Evolutionary conservation across 2,797 vertebrate genomes (phyloP).

Genomic region (Acanthurus lineatus): DNA sequence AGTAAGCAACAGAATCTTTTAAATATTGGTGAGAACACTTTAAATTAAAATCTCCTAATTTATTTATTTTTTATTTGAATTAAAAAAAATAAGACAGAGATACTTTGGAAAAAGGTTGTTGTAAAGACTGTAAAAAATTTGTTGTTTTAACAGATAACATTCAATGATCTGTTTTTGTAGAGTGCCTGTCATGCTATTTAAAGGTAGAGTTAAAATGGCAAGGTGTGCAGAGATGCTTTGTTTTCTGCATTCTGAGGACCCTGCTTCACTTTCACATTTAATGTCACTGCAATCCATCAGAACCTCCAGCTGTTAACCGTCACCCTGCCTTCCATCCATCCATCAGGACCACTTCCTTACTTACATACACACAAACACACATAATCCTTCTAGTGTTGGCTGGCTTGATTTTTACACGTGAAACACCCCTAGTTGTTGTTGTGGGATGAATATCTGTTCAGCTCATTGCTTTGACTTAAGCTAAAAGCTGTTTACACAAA

Average conservation of each 20-base stretch:
- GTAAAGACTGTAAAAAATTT: conserved; percentile 22
- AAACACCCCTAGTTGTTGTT: no score
- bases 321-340: conserved; percentile 74
- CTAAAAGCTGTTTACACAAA: no score
- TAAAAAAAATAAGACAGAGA: no score
- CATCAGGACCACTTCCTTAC: conserved; percentile 30
- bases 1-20: no score
- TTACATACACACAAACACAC: conserved; percentile 14
- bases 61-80: no score
- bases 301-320: conserved; percentile 81
- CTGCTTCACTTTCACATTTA: conserved; percentile 77
- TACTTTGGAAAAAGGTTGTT: not conserved
- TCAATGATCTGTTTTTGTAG: conserved; percentile 5
- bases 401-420: no score
- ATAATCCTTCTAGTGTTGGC: no score
- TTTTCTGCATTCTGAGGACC: conserved; percentile 49
- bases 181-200: conserved; percentile 33
- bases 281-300: conserved; percentile 83
- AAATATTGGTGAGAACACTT: no score
- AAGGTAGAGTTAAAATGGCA: conserved; percentile 33
- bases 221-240: conserved; percentile 22
- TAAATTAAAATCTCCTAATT: no score
- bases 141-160: conserved; percentile 58
- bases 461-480: no score
- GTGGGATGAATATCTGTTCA: no score